Percentiles rank a stretch among this genome's conserved stretches.
Evolutionary conservation across 2,888 invertebrate genomes (phyloP).

Genomic region (Dichetophora obliterata): DNA sequence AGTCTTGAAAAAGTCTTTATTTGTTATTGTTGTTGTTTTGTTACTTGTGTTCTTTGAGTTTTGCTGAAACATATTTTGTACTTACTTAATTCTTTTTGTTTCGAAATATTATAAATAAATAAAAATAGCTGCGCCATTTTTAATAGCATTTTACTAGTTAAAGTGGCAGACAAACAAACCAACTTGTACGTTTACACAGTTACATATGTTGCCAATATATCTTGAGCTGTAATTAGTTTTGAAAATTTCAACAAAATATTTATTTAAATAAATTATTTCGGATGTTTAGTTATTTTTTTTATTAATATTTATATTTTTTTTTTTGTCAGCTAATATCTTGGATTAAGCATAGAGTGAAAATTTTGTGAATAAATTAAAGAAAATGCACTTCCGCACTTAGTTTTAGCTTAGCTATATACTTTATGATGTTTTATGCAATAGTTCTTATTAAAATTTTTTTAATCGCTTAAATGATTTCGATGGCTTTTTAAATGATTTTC

Average conservation of each 20-base stretch:
- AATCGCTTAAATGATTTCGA: no score
- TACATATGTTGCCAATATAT: slow-evolving; percentile 30
- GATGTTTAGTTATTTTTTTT: background rate
- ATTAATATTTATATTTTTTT: slow-evolving; percentile 5
- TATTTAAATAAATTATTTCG: background rate
- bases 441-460: no score
- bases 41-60: background rate
- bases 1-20: background rate
- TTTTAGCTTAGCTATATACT: background rate
- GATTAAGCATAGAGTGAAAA: background rate
- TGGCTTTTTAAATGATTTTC: no score
- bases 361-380: slow-evolving; percentile 11
- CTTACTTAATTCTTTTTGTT: slow-evolving; percentile 18
- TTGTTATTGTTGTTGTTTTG: background rate
- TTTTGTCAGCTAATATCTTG: background rate
- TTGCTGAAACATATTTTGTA: slow-evolving; percentile 18
- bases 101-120: background rate
- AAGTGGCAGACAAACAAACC: background rate
- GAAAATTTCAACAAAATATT: slow-evolving; percentile 17
- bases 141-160: slow-evolving; percentile 23
- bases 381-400: slow-evolving; percentile 2
- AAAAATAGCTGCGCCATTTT: slow-evolving; percentile 37
- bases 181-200: background rate
- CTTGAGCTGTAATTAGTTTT: slow-evolving; percentile 28
- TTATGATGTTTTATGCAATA: background rate